Base-by-base conservation (phyloP, 2,797 vertebrate genomes). In the Selene dorsalis region DNA sequence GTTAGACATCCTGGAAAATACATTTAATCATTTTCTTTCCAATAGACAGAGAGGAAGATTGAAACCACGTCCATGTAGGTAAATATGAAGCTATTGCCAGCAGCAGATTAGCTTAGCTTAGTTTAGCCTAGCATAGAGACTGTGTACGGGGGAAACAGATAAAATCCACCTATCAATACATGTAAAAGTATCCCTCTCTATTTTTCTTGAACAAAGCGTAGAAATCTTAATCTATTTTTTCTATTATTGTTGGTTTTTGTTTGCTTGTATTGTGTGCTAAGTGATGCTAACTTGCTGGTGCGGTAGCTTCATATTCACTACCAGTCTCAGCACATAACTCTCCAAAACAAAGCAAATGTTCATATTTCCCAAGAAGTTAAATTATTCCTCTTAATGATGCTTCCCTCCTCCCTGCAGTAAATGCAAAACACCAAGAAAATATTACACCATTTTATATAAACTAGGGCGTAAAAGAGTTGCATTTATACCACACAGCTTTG, bases 381-480 rank as follows among this genome's bases (percentile, higher is more conserved):
- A 58, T 24, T 39, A 47, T 35, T 16, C 12, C 28, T 35, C 60
- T 50, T 7, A 60, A 65, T 12, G 22, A 35, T 38, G 20, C 18
- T 28, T 1, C 39, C 6, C 28, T 30, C 14, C 16, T 73, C 30
- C 39, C 43, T 30, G 50, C 24, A 69, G 35, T 35, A 47, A 20
- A 58, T 55, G 20, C 58, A 68, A 83, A 76, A 75, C 32, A 85
- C 28, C 28, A 69, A 72, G 32, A 67, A 81, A 24, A 72, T 69
- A 55, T 84, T 73, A 74, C 71, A 84, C 22, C 20, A 58, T 56
- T 52, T 79, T 30, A 62, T 76, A 78, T 17, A 75, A 85, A 75
- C 6, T 56, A 8, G 8, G 45, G 69, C 28, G 20, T 7, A 73
- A 66, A 77, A 56, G 8, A 72, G 32, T 6, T 76, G 53, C 47